These are phyloP conservation scores for Indicator maculatus DNA, from an alignment of 2,113 vertebrate species.

Conservation along the genomic window DNA sequence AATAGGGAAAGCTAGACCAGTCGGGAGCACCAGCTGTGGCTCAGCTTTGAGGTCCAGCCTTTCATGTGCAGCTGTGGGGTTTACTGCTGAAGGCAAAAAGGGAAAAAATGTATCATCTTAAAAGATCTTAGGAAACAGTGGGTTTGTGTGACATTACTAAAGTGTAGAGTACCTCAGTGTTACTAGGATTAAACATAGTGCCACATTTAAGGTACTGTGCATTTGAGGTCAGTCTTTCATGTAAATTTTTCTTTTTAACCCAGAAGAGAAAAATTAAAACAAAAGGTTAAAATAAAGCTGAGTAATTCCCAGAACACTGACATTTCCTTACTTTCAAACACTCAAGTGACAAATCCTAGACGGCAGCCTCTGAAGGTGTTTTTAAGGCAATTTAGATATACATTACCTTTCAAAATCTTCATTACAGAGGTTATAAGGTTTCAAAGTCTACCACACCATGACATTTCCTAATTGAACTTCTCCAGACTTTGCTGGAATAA, in stretches of 20 bases:
- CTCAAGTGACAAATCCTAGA: not conserved
- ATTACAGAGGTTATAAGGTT: not conserved
- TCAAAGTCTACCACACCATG: not conserved
- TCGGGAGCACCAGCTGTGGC: fast-evolving
- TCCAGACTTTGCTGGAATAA: not conserved
- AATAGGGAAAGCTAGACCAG: not conserved
- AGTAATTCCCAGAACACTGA: not conserved
- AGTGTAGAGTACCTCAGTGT: not conserved
- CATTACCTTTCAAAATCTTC: not conserved
- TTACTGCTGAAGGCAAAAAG: not conserved
- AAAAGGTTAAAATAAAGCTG: not conserved
- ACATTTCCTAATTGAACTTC: not conserved
- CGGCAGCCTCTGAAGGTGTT: not conserved
- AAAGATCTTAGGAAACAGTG: not conserved
- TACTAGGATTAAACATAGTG: not conserved
- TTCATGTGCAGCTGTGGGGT: not conserved
- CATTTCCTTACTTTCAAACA: not conserved
- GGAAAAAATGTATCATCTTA: not conserved
- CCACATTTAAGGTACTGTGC: not conserved
- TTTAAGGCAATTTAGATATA: not conserved
- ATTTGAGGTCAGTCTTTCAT: not conserved
- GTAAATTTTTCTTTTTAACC: not conserved
- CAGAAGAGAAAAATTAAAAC: not conserved
- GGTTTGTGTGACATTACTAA: not conserved
- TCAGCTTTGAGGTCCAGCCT: not conserved